phyloP scores from a whole-genome alignment of 2,113 vertebrate genomes.

The Sinocyclocheilus anophthalmus region DNA sequence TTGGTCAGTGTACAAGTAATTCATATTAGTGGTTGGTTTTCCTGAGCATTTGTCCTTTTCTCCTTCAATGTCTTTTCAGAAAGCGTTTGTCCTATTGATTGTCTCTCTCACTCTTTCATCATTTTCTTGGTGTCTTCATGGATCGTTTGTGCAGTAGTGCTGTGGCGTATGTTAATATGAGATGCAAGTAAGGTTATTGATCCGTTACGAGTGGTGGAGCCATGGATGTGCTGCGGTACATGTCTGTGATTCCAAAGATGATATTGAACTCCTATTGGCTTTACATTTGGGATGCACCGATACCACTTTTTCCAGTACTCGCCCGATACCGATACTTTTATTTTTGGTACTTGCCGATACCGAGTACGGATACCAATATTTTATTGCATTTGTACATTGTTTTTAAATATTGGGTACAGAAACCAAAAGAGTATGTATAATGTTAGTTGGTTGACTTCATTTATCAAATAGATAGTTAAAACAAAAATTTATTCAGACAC shows the following conservation, averaged over 20 bases:
- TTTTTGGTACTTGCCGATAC: no score
- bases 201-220: not conserved
- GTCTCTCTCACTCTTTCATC: not conserved
- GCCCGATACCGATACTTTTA: no score
- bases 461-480: no score
- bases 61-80: not conserved
- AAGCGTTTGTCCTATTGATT: constrained; percentile 8
- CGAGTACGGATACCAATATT: no score
- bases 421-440: no score
- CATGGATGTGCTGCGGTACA: not conserved
- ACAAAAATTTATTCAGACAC: no score
- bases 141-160: not conserved
- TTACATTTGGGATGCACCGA: not conserved
- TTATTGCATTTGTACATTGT: no score
- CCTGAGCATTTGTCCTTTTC: not conserved
- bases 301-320: no score
- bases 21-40: not conserved
- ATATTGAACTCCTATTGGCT: not conserved
- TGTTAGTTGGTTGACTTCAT: no score
- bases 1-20: not conserved
- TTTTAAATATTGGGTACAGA: no score
- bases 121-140: constrained; percentile 3
- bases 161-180: not conserved
- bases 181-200: constrained; percentile 31
- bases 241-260: not conserved